phyloP scores from a whole-genome alignment of 1,140 invertebrate species.

The Orchestia grillus region DNA sequence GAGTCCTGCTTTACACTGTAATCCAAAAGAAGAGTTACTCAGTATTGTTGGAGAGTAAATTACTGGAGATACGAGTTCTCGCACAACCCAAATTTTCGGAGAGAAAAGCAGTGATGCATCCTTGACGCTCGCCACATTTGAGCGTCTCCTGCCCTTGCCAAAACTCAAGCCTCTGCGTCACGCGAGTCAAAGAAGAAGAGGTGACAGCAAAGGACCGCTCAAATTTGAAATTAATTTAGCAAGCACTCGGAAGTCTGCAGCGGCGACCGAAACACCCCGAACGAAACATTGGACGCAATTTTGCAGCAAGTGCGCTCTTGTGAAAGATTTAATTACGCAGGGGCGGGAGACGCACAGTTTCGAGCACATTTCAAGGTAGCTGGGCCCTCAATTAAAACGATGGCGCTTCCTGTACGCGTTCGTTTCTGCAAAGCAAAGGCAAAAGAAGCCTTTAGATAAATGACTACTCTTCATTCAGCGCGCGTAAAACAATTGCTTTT shows the following conservation, averaged over 20 bases:
- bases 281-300: constrained; percentile 26
- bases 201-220: background rate
- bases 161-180: background rate
- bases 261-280: background rate
- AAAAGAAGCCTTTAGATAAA: constrained; percentile 42
- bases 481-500: constrained; percentile 25
- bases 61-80: too few relatives aligned
- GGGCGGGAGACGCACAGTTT: background rate
- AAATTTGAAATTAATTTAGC: background rate
- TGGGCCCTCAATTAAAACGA: background rate
- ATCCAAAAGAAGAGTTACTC: background rate
- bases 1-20: background rate
- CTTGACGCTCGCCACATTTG: background rate
- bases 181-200: background rate
- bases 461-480: constrained; percentile 35
- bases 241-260: background rate
- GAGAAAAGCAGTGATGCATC: too few relatives aligned
- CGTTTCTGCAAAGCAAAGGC: constrained; percentile 37
- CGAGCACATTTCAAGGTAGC: background rate
- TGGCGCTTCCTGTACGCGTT: background rate
- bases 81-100: too few relatives aligned
- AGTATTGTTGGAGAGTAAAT: background rate
- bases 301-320: constrained; percentile 5
- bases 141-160: background rate
- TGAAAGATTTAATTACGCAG: constrained; percentile 22